Conservation (phyloP, 2,113 vertebrate genomes). For the Elephas maximus region DNA sequence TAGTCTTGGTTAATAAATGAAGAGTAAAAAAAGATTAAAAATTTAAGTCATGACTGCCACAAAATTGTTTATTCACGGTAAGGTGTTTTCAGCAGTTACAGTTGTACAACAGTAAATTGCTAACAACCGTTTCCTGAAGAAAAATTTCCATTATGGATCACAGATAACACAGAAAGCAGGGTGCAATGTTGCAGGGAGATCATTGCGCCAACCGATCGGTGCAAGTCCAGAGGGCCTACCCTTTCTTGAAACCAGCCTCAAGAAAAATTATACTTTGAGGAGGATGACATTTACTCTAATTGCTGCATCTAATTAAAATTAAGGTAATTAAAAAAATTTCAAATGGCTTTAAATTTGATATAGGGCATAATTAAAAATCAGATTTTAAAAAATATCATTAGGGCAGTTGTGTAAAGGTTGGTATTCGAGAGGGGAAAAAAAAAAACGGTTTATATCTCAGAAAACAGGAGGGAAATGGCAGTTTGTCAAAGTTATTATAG, state of each 20-base stretch:
- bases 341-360: conserved; percentile 77
- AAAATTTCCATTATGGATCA: conserved; percentile 75
- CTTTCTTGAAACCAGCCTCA: conserved; percentile 60
- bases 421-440: conserved; percentile 6
- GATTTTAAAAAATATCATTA: conserved; percentile 76
- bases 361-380: conserved; percentile 76
- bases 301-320: conserved; percentile 81
- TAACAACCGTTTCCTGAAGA: conserved; percentile 70
- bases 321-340: conserved; percentile 73
- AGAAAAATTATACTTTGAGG: conserved; percentile 61
- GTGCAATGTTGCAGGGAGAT: neutral
- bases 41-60: conserved; percentile 66
- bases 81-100: conserved; percentile 76
- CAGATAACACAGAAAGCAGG: conserved; percentile 57
- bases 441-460: conserved; percentile 1
- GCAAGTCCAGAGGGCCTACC: conserved; percentile 56
- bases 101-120: conserved; percentile 66
- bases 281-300: conserved; percentile 79
- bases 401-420: conserved; percentile 68
- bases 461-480: conserved; percentile 73
- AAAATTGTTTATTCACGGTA: conserved; percentile 73
- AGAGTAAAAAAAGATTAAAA: conserved; percentile 83
- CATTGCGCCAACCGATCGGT: neutral
- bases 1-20: conserved; percentile 66
- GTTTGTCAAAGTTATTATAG: conserved; percentile 61